Base-by-base conservation (phyloP, 2,113 vertebrate genomes). In the Morone chrysops region DNA sequence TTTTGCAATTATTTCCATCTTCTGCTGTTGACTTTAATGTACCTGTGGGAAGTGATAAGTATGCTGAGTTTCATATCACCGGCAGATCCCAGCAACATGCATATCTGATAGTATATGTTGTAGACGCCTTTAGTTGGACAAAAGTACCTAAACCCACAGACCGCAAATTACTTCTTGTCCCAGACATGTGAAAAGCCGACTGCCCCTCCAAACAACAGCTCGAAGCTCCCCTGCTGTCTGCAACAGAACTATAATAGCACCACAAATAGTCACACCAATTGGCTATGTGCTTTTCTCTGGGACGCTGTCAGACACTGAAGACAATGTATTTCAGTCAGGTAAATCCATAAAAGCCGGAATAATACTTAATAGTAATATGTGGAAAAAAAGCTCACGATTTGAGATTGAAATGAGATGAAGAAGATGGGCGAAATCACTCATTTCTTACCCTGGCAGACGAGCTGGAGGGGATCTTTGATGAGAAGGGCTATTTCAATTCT, bases 401-500 rank as follows among this genome's bases (percentile, higher is more conserved):
- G 79, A 87, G 85, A 91, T 92, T 87, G 85, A 94, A 94, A 94
- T 89, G 86, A 90, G 86, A 85, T 83, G 73, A 90, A 70, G 62
- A 79, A 87, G 75, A 86, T 59, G 66, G 60, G 82, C 5, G 2
- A 83, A 83, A 90, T 87, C 75, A 79, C 77, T 85, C 66, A 80
- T 87, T 93, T 88, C 65, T 71, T 81, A 70, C 73, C 18, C 78
- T 70, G 79, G 83, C 78, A 87, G 80, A 92, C 83, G 73, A 88
- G 87, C 85, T 88, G 16, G 45, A 84, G 81, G 84, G 82, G 63
- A 68, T 88, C 81, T 91, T 87, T 91, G 90, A 92, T 92, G 86
- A 92, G 87, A 87, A 65, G 76, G 78, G 75, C 76, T 87, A 87
- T 93, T 92, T 92, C 86, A 78, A 66, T 81, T 80, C 87, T 75